Evolutionary conservation across 2,797 vertebrate species (phyloP), one percentile per base, ranked within the genome.

Genomic region (Sebastes paucispinis): DNA sequence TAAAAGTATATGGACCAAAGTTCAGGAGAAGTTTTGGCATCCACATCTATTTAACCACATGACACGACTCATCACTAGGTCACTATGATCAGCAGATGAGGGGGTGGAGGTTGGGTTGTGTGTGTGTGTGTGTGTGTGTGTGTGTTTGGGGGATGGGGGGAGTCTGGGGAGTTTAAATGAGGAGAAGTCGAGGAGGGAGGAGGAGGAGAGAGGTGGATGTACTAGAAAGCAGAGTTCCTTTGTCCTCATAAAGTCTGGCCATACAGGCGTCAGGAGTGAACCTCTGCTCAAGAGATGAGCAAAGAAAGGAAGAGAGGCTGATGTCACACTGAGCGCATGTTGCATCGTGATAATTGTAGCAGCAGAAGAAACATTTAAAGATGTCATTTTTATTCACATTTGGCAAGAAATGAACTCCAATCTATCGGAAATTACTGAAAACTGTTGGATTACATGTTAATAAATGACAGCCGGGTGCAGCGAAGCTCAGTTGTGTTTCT

Each of bases 221-320:
- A 81, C 47, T 71, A 73, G 85, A 90, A 83, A 89, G 87, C 79
- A 63, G 80, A 80, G 80, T 55, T 87, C 73, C 88, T 93, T 94
- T 94, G 92, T 94, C 87, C 87, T 81, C 54, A 69, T 25, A 54
- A 76, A 73, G 87, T 89, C 82, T 81, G 74, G 75, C 76, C 67
- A 47, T 31, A 39, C 57, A 69, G 63, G 36, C 86, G 77, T 92
- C 87, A 85, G 80, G 71, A 84, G 52, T 24, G 57, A 60, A 84
- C 34, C 24, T 66, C 13, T 25, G 25, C 65, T 83, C 82, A 79
- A 70, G 75, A 81, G 63, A 64, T 47, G 75, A 36, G 55, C n/a
- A 59, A 52, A 79, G 52, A 70, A 69, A 79, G 18, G 55, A 52
- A 47, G 55, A 82, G 57, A 64, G 39, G 62, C 22, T n/a, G 66